phyloP scores from a whole-genome alignment of 2,797 vertebrate species.

The Siniperca obscura region DNA sequence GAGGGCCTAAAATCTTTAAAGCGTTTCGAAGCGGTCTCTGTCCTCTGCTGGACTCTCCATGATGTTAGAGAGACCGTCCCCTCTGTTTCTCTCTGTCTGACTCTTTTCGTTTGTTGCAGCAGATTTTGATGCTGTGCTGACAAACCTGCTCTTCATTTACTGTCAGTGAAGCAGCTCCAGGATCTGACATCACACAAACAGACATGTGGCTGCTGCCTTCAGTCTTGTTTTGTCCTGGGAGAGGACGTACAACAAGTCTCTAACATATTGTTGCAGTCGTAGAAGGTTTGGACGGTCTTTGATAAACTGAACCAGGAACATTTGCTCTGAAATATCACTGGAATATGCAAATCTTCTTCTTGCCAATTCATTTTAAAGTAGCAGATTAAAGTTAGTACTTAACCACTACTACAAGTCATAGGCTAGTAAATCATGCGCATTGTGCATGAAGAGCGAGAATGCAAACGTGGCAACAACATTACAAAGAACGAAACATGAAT shows the following conservation, averaged over 20 bases:
- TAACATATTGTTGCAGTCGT: too few relatives aligned
- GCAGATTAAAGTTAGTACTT: too few relatives aligned
- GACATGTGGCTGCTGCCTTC: constrained; percentile 28
- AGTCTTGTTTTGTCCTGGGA: constrained; percentile 14
- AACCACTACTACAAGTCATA: too few relatives aligned
- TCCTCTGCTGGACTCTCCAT: constrained; percentile 35
- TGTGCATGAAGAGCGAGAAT: too few relatives aligned
- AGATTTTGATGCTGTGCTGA: constrained; percentile 25
- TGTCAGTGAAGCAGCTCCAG: constrained; percentile 39
- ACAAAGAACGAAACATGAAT: neutral
- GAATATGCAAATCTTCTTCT: too few relatives aligned
- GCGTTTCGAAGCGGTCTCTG: constrained; percentile 52
- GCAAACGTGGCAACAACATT: too few relatives aligned
- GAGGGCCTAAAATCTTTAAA: constrained; percentile 19
- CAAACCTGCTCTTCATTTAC: constrained; percentile 24
- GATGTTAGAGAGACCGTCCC: neutral
- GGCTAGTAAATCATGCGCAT: too few relatives aligned
- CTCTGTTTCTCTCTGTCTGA: neutral
- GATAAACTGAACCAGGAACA: too few relatives aligned
- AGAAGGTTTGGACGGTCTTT: too few relatives aligned
- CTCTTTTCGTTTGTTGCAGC: neutral
- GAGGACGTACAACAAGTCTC: neutral
- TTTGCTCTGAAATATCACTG: too few relatives aligned
- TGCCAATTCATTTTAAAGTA: too few relatives aligned
- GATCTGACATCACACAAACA: constrained; percentile 25